These are phyloP conservation scores for Magallana gigas DNA, from an alignment of 1,140 invertebrate genomes.

Conservation along the genomic window DNA sequence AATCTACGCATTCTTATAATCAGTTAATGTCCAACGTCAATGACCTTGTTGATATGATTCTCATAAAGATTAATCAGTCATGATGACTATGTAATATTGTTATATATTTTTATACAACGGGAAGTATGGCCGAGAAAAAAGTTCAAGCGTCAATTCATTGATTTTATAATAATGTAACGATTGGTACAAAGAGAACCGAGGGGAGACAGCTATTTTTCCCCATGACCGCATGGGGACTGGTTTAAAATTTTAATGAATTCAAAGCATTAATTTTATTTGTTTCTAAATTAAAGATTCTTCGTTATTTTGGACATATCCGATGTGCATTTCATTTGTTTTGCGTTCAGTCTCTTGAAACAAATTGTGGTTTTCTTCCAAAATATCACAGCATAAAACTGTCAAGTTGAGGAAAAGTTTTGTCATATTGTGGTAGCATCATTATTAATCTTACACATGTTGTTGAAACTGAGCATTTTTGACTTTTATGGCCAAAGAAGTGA, in stretches of 20 bases:
- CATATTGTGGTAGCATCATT: background rate
- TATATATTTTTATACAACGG: no score
- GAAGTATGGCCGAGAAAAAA: no score
- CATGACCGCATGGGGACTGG: background rate
- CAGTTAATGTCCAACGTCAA: no score
- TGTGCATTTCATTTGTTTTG: background rate
- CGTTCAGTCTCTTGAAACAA: background rate
- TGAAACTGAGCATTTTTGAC: conserved; percentile 3
- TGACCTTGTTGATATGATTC: no score
- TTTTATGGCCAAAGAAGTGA: background rate
- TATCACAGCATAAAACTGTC: background rate
- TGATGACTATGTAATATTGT: no score
- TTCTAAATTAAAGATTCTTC: conserved; percentile 8
- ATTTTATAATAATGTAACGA: no score
- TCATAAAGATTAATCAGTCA: no score
- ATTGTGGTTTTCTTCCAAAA: background rate
- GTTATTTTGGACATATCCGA: background rate
- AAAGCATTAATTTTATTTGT: background rate
- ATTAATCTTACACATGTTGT: background rate
- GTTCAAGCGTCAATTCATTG: no score
- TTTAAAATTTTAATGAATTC: background rate
- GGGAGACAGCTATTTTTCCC: no score
- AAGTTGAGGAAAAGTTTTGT: conserved; percentile 13
- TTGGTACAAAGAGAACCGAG: no score
- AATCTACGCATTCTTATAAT: no score